Evolutionary conservation across 1,140 invertebrate species (phyloP), one percentile per base, ranked within the genome.

Genomic region (Teleopsis dalmanni): DNA sequence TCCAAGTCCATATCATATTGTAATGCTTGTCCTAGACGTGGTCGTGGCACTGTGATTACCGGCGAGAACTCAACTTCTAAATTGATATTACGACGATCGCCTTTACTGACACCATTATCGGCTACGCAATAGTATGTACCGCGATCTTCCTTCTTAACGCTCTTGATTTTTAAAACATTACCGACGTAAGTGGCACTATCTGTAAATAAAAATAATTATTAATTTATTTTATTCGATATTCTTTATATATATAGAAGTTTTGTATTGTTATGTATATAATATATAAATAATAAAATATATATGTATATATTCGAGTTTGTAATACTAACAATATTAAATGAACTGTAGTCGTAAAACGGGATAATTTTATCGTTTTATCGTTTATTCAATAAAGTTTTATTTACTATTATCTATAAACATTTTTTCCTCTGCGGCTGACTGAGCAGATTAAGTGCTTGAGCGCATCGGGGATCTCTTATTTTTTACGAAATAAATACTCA

Each of bases 101-200:
- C 90, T 55, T 82, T 82, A 40, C 89, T 89, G 1, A 94, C 90
- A 19, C 82, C 85, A 65, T 95, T 95, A 63, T 95, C 91, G 22
- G 91, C 91, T 11, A 95, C 87, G 59, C 92, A 95, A 66, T 93
- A 94, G 70, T 94, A 94, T 0, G 89, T 94, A 31, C 91, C 91
- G 36, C 90, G 78, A 71, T 93, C 87, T 69, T 92, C 87, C 65
- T 92, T 94, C 33, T 78, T 81, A n/a, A 91, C 82, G 0, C 75
- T 58, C 22, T 80, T 73, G 45, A 95, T 91, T 67, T 85, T 86
- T 54, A 95, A 72, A n/a, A 82, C 76, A 60, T 91, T 91, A 18
- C 91, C 91, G 50, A 88, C 86, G 70, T 59, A 78, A 60, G 68
- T 71, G 25, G 67, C 67, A 40, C 68, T 70, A 54, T 70, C 68